phyloP scores from a whole-genome alignment of 2,797 vertebrate species.

The Tragopan temminckii region DNA sequence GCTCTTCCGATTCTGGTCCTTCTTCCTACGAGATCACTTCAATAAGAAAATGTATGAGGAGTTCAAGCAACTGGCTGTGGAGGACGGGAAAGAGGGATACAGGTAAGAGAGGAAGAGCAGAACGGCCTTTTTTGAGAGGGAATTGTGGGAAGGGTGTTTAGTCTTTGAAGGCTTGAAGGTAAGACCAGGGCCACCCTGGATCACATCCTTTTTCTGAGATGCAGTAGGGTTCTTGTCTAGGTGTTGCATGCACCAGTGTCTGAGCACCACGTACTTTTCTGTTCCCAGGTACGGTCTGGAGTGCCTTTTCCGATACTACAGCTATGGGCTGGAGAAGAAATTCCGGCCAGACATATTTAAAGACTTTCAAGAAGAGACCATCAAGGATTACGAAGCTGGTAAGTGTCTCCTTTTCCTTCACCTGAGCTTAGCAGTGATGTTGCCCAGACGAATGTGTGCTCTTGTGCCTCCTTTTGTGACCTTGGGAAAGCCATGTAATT shows the following conservation, averaged over 20 bases:
- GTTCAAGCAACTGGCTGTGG: constrained; percentile 95
- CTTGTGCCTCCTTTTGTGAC: fast-evolving
- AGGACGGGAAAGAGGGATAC: constrained; percentile 98
- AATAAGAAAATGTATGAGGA: constrained; percentile 99
- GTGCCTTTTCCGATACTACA: constrained; percentile 99
- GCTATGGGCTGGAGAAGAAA: constrained; percentile 97
- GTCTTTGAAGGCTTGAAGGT: background rate
- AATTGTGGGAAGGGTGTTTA: background rate
- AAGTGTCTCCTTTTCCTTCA: constrained; percentile 32
- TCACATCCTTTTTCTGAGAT: background rate
- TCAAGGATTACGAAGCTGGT: constrained; percentile 97
- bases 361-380: constrained; percentile 98
- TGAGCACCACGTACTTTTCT: background rate
- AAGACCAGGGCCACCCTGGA: background rate
- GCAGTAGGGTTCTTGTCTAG: background rate
- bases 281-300: constrained; percentile 94
- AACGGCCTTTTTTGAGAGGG: background rate
- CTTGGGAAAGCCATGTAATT: fast-evolving
- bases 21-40: constrained; percentile 98
- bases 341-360: constrained; percentile 97
- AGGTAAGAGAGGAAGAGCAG: constrained; percentile 81
- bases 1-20: constrained; percentile 99
- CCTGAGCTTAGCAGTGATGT: background rate
- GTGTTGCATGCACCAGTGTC: fast-evolving
- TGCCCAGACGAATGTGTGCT: background rate